Base-by-base conservation (phyloP, 2,888 invertebrate species). In the Pasiphila rectangulata region DNA sequence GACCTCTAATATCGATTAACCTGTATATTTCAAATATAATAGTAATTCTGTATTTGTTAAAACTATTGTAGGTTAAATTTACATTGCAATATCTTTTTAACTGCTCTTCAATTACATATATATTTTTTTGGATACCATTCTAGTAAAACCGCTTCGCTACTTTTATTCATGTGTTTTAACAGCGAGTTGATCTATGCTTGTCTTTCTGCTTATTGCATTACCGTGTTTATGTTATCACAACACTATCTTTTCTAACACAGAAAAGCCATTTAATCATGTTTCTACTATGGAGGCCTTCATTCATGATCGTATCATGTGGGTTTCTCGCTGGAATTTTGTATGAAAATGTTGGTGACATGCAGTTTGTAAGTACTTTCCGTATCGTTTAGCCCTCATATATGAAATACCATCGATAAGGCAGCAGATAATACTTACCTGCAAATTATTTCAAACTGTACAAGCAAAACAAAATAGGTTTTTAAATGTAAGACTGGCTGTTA, bases 191-290 rank as follows among this genome's bases (percentile, higher is more conserved):
- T 6, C 6, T 27, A 25, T 12, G 9, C n/a, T n/a, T 25, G 25
- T 10, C 23, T 24, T 3, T 24, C 30, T 7, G 21, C 6, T 30
- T 34, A 51, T 40, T 24, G 46, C 51, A 44, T 44, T 37, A 25
- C 15, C 25, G 30, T 46, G 43, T 46, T 46, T 23, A 19, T 30
- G 29, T 32, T 50, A 50, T 51, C 51, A 16, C 15, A 2, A 45
- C 52, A 7, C 46, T 58, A 51, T 61, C 59, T 51, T 20, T 39
- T 24, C 52, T 32, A 32, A 62, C 52, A 61, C 39, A 35, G 23
- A 55, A 63, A 62, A 54, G 49, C 66, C 59, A 58, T 71, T 51
- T 51, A 43, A 34, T 55, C 15, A 48, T 54, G 56, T 27, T 25
- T 32, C 30, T 32, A 44, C 2, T 19, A 32, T 32, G 17, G 6